phyloP scores from a whole-genome alignment of 2,113 vertebrate species.

The Probosciger aterrimus region DNA sequence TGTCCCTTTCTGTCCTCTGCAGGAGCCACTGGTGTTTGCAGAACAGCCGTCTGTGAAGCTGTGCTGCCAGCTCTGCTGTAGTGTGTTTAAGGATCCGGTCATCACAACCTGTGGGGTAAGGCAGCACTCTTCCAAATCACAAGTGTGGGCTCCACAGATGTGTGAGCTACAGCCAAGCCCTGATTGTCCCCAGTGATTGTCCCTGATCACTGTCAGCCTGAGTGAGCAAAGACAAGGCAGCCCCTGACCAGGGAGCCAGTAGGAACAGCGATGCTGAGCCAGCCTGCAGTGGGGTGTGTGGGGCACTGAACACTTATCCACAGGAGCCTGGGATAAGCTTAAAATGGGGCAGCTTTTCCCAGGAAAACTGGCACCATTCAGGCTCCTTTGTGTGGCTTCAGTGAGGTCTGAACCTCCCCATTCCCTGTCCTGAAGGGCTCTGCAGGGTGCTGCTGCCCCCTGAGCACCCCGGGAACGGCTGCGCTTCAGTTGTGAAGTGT shows the following conservation, averaged over 20 bases:
- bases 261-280: neutral
- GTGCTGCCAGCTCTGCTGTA: slow-evolving; percentile 96
- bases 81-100: slow-evolving; percentile 95
- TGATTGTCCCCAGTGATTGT: neutral
- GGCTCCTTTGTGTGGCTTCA: neutral
- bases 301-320: neutral
- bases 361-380: neutral
- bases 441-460: neutral
- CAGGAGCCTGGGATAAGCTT: neutral
- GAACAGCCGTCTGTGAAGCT: slow-evolving; percentile 97
- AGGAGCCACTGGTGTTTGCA: slow-evolving; percentile 96
- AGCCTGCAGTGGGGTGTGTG: neutral
- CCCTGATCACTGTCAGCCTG: neutral
- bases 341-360: neutral
- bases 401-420: neutral
- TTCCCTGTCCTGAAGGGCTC: neutral
- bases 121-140: neutral
- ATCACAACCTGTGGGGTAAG: slow-evolving; percentile 99
- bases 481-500: neutral
- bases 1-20: neutral
- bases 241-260: neutral
- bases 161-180: neutral
- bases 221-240: neutral
- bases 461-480: neutral
- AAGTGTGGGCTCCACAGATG: rapidly evolving